These are phyloP conservation scores for Zhuqinia jingwanae DNA, from an alignment of 2,888 invertebrate species.

Conservation along the genomic window DNA sequence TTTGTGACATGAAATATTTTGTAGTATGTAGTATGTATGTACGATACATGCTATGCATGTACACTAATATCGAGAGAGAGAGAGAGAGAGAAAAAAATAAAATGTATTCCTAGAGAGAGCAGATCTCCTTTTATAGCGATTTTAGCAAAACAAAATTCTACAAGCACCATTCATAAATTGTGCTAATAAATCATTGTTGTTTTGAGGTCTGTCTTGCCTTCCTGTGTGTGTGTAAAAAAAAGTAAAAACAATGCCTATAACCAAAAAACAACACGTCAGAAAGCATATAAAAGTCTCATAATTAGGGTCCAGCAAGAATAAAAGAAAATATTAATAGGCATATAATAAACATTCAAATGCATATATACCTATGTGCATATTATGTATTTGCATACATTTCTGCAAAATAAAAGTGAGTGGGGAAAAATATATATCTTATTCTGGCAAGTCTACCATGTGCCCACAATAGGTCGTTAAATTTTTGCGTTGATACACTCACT, in stretches of 20 bases:
- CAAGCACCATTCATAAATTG: slow-evolving; percentile 34
- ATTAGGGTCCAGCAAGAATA: slow-evolving; percentile 38
- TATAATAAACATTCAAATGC: too few relatives aligned
- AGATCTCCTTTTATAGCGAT: slow-evolving; percentile 55
- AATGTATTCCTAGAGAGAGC: background rate
- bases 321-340: too few relatives aligned
- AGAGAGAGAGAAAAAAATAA: too few relatives aligned
- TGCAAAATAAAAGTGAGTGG: slow-evolving; percentile 37
- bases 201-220: background rate
- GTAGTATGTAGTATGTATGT: too few relatives aligned
- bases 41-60: too few relatives aligned
- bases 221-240: too few relatives aligned
- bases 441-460: background rate
- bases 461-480: slow-evolving; percentile 52
- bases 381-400: too few relatives aligned
- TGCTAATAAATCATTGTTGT: slow-evolving; percentile 52
- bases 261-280: slow-evolving; percentile 9
- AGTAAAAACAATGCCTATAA: slow-evolving; percentile 31
- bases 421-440: slow-evolving; percentile 11
- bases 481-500: background rate
- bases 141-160: background rate
- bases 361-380: too few relatives aligned
- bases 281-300: slow-evolving; percentile 22
- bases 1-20: too few relatives aligned
- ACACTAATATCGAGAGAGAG: too few relatives aligned